Conservation (phyloP, 2,888 invertebrate genomes). For the Temnothorax ravouxi region DNA sequence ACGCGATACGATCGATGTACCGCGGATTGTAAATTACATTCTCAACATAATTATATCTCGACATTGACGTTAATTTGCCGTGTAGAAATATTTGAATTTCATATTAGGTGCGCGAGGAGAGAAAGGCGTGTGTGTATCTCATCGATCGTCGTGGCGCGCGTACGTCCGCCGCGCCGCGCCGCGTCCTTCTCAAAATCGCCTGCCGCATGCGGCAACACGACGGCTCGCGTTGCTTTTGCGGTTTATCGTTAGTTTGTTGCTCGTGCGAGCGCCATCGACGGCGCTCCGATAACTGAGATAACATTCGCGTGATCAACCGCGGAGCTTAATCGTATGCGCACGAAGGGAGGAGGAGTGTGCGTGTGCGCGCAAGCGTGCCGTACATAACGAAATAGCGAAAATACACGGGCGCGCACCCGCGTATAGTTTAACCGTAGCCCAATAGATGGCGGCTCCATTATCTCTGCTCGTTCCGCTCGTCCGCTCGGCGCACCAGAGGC, state of each 20-base stretch:
- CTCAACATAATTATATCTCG: neutral
- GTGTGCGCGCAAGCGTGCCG: constrained; percentile 65
- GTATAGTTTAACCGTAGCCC: constrained; percentile 81
- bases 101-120: neutral
- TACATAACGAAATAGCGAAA: constrained; percentile 67
- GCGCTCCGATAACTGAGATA: constrained; percentile 64
- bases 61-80: too few relatives aligned
- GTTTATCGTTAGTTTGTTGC: constrained; percentile 59
- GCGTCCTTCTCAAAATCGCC: constrained; percentile 12
- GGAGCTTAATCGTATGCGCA: constrained; percentile 68
- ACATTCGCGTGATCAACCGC: constrained; percentile 63
- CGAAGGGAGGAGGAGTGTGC: constrained; percentile 31
- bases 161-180: neutral
- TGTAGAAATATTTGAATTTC: constrained; percentile 37
- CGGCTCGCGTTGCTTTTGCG: constrained; percentile 10
- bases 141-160: constrained; percentile 8
- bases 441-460: constrained; percentile 86
- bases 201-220: neutral
- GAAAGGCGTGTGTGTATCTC: neutral
- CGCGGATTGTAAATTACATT: constrained; percentile 17
- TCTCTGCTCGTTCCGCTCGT: constrained; percentile 74
- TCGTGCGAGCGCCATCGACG: constrained; percentile 60
- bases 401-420: constrained; percentile 65
- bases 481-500: constrained; percentile 14
- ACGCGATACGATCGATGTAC: neutral